These are phyloP conservation scores for Periophthalmus magnuspinnatus DNA, from an alignment of 2,797 vertebrate species.

Conservation along the genomic window DNA sequence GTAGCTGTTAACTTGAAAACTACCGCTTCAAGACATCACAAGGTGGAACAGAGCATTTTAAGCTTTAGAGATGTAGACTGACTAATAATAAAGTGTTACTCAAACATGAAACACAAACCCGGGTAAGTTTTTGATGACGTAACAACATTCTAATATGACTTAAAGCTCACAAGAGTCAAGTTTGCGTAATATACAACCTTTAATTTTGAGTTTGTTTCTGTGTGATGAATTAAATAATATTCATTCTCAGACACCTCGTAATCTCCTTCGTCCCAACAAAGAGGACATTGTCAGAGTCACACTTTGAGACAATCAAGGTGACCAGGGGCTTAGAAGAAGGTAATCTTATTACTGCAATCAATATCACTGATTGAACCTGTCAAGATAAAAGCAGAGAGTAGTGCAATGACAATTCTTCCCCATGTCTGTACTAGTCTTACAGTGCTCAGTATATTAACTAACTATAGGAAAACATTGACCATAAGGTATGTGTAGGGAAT, in stretches of 20 bases:
- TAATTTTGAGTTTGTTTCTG: too few species aligned
- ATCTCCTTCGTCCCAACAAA: constrained; percentile 7
- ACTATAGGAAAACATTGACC: neutral
- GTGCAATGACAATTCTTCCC: constrained; percentile 12
- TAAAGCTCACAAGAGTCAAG: too few species aligned
- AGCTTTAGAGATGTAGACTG: too few species aligned
- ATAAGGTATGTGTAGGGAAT: neutral
- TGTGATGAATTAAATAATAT: too few species aligned
- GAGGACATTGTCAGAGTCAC: constrained; percentile 32
- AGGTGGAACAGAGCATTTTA: too few species aligned
- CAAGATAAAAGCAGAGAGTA: constrained; percentile 17
- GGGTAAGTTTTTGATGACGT: too few species aligned
- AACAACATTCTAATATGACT: too few species aligned
- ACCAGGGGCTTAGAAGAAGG: constrained; percentile 56
- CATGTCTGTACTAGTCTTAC: neutral
- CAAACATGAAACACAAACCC: too few species aligned
- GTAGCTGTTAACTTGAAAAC: too few species aligned
- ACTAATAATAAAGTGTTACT: too few species aligned
- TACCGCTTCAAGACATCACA: too few species aligned
- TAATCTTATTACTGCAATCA: constrained; percentile 69
- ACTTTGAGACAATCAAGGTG: constrained; percentile 62
- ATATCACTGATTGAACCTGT: constrained; percentile 62
- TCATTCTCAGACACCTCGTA: neutral
- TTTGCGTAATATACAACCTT: too few species aligned
- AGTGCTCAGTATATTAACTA: neutral